phyloP scores from a whole-genome alignment of 2,888 invertebrate genomes.

The Norana najaformis region DNA sequence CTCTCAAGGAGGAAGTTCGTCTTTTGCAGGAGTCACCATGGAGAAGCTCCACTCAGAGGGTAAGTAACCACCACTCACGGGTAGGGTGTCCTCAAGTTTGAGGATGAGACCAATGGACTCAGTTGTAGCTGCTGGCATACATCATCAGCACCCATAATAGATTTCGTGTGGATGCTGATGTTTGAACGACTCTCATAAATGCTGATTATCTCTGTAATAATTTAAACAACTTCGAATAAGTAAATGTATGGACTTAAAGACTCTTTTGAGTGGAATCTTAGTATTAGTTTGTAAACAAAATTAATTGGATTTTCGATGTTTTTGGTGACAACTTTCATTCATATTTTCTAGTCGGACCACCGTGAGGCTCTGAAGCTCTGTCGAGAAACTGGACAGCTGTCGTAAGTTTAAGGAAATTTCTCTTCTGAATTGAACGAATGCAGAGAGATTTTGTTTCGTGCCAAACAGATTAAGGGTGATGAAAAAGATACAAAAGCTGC shows the following conservation, averaged over 20 bases:
- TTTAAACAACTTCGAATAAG: not conserved
- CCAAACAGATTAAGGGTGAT: not conserved
- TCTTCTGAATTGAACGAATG: not conserved
- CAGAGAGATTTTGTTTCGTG: not conserved
- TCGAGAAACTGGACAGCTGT: slow-evolving; percentile 2
- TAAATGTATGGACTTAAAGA: not conserved
- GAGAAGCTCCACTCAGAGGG: not conserved
- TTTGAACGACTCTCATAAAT: not conserved
- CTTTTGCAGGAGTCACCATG: slow-evolving; percentile 21
- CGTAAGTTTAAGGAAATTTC: not conserved
- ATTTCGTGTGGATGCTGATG: not conserved
- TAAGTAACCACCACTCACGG: too few species aligned
- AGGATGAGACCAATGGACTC: too few species aligned
- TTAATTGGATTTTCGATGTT: not conserved
- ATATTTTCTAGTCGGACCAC: not conserved
- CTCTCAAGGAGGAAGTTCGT: slow-evolving; percentile 22
- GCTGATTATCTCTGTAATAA: not conserved
- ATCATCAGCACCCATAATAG: not conserved
- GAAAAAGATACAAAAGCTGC: not conserved
- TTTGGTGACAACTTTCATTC: not conserved
- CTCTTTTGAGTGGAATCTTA: not conserved
- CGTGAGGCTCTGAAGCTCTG: not conserved
- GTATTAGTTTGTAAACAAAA: not conserved
- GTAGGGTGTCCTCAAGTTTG: too few species aligned
- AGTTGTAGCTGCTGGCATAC: too few species aligned